Evolutionary conservation across 2,113 vertebrate genomes (phyloP).

Genomic region (Pseudopodoces humilis): DNA sequence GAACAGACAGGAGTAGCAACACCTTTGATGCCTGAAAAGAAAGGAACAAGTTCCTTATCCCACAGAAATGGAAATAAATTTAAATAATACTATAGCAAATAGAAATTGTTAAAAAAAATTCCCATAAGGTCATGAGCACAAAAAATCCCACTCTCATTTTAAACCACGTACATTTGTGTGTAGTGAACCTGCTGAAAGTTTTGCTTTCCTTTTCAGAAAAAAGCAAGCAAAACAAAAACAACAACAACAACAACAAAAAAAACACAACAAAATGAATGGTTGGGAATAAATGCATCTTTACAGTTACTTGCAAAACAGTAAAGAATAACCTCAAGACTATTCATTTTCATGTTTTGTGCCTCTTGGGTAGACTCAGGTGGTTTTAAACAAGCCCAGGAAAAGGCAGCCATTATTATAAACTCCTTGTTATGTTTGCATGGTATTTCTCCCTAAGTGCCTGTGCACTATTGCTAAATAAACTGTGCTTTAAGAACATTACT

Average conservation of each 20-base stretch:
- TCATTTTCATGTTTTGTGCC: background rate
- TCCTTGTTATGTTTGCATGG: background rate
- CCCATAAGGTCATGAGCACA: background rate
- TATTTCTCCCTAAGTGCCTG: background rate
- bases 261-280: background rate
- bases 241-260: no score
- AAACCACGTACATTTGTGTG: background rate
- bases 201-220: background rate
- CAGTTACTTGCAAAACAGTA: background rate
- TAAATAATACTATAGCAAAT: background rate
- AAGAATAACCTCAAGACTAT: background rate
- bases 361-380: background rate
- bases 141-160: background rate
- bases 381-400: background rate
- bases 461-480: background rate
- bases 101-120: background rate
- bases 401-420: background rate
- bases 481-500: background rate
- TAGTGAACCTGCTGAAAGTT: background rate
- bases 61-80: background rate
- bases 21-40: background rate
- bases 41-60: background rate
- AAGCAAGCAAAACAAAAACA: background rate
- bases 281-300: background rate
- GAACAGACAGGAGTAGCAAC: background rate